A percentile compares a stretch with the other conserved stretches of the same genome.
Evolutionary conservation across 2,888 invertebrate genomes (phyloP).

Genomic region (Scaptomyza flava): DNA sequence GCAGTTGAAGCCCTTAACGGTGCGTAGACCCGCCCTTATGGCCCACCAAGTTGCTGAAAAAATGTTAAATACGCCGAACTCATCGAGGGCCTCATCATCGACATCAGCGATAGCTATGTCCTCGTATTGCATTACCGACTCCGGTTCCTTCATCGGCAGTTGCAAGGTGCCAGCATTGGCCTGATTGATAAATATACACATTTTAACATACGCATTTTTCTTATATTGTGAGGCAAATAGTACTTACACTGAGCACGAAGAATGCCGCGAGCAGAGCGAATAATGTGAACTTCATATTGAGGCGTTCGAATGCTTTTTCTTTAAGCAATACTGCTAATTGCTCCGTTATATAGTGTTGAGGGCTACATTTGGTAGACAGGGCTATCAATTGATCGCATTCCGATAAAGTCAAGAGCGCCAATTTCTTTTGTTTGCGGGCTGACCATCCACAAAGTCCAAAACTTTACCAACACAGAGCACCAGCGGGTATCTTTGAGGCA

Average conservation of each 20-base stretch:
- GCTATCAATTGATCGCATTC: not conserved
- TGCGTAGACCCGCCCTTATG: conserved; percentile 49
- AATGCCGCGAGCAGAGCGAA: conserved; percentile 57
- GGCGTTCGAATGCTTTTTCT: conserved; percentile 29
- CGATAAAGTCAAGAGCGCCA: conserved; percentile 19
- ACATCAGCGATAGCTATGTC: conserved; percentile 24
- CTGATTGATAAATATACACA: conserved; percentile 21
- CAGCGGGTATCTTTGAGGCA: conserved; percentile 18
- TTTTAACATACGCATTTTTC: not conserved
- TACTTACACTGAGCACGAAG: conserved; percentile 61
- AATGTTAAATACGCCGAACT: conserved; percentile 14
- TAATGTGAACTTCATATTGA: conserved; percentile 64
- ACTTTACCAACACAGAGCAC: not conserved
- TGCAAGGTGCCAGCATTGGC: conserved; percentile 44
- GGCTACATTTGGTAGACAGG: not conserved
- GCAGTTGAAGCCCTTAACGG: conserved; percentile 74
- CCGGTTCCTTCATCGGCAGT: conserved; percentile 21
- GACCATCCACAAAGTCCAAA: not conserved
- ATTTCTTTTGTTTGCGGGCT: conserved; percentile 11
- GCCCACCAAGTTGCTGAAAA: conserved; percentile 26
- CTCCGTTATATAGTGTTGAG: conserved; percentile 34
- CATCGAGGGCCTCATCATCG: conserved; percentile 18
- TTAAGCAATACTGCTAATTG: not conserved
- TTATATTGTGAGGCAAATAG: not conserved
- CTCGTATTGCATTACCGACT: conserved; percentile 11